phyloP scores from a whole-genome alignment of 2,113 vertebrate genomes.

The Geococcyx californianus region DNA sequence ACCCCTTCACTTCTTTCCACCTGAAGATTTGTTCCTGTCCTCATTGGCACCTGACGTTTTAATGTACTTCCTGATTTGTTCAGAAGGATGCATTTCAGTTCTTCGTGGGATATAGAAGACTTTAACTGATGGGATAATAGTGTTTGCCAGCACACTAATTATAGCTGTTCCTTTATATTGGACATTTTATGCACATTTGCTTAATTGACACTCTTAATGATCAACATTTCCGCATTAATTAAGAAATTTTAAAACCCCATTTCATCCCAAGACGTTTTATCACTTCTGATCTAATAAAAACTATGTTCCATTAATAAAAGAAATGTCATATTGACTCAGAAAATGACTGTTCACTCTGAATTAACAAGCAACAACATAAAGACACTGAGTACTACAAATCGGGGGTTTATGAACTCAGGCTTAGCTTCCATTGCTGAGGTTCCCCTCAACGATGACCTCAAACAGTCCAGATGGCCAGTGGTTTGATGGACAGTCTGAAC shows the following conservation, averaged over 20 bases:
- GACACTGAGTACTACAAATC: neutral
- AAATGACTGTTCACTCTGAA: slow-evolving; percentile 26
- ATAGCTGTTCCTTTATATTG: slow-evolving; percentile 26
- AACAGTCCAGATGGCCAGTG: neutral
- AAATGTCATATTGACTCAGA: neutral
- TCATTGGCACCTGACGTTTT: accelerated
- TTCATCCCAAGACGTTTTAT: slow-evolving; percentile 29
- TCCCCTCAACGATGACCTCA: neutral
- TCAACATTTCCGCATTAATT: slow-evolving; percentile 47
- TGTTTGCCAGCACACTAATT: neutral
- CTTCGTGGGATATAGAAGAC: neutral
- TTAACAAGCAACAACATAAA: slow-evolving; percentile 7
- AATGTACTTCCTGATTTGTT: neutral
- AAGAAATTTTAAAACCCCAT: slow-evolving; percentile 6
- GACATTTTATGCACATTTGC: slow-evolving; percentile 21
- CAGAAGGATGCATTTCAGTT: neutral
- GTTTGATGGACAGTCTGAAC: neutral
- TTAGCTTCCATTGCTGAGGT: neutral
- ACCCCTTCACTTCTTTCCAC: neutral
- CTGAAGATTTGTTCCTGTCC: neutral
- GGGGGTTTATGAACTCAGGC: neutral
- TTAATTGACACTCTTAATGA: slow-evolving; percentile 43
- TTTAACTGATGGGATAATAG: neutral
- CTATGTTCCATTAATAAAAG: slow-evolving; percentile 19
- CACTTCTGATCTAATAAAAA: slow-evolving; percentile 42